phyloP scores from a whole-genome alignment of 2,797 vertebrate genomes.

The Centroberyx gerrardi region DNA sequence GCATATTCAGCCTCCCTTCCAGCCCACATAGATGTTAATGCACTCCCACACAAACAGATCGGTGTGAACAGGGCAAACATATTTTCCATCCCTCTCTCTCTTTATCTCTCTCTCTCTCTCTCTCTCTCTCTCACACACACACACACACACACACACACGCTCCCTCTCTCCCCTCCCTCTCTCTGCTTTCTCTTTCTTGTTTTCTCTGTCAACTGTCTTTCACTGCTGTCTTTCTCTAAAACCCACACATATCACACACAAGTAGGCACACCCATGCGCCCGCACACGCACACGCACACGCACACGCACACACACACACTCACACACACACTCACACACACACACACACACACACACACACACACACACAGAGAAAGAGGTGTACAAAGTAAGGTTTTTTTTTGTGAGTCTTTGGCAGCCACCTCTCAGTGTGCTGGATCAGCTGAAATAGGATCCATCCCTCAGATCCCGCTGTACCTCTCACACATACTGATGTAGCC shows the following conservation, averaged over 20 bases:
- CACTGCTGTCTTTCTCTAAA: slow-evolving; percentile 69
- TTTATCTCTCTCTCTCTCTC: slow-evolving; percentile 33
- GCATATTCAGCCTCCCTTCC: slow-evolving; percentile 85
- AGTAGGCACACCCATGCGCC: slow-evolving; percentile 40
- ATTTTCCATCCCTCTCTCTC: slow-evolving; percentile 76
- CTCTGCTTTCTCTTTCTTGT: slow-evolving; percentile 45
- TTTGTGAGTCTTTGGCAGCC: slow-evolving; percentile 66
- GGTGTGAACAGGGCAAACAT: slow-evolving; percentile 87
- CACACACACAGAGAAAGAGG: slow-evolving; percentile 40
- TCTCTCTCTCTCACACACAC: slow-evolving; percentile 13
- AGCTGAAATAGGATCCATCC: slow-evolving; percentile 86
- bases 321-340: slow-evolving; percentile 65
- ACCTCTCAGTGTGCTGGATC: slow-evolving; percentile 81
- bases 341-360: slow-evolving; percentile 40
- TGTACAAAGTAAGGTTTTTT: slow-evolving; percentile 62
- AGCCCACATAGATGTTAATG: slow-evolving; percentile 89
- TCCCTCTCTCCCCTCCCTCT: slow-evolving; percentile 32
- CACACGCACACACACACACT: slow-evolving; percentile 24
- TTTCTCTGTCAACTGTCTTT: slow-evolving; percentile 54
- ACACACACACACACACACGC: slow-evolving; percentile 32
- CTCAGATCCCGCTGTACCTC: slow-evolving; percentile 81
- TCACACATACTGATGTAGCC: slow-evolving; percentile 83
- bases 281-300: slow-evolving; percentile 11
- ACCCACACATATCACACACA: slow-evolving; percentile 65
- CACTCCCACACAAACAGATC: slow-evolving; percentile 89